These are phyloP conservation scores for Meganola albula DNA, from an alignment of 2,888 invertebrate species.

Conservation along the genomic window DNA sequence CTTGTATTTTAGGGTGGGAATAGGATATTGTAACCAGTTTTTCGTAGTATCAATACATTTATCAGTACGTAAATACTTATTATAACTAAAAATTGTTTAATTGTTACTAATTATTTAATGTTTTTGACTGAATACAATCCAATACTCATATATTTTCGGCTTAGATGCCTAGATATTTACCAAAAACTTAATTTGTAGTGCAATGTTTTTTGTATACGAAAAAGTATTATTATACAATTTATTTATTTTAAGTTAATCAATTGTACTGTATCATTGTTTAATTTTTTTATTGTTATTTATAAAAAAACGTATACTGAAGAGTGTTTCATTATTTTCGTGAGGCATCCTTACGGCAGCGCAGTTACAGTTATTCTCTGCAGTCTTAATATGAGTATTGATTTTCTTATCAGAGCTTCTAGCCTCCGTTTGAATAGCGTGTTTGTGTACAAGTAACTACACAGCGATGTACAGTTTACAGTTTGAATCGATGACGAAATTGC, in stretches of 20 bases:
- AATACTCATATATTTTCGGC: no score
- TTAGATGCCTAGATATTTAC: no score
- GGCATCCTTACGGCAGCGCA: not conserved
- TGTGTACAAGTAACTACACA: no score
- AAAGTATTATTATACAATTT: conserved; percentile 15
- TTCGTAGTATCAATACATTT: conserved; percentile 32
- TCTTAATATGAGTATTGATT: conserved; percentile 7
- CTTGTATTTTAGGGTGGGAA: conserved; percentile 35
- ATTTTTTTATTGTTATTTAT: conserved; percentile 25
- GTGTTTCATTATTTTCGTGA: conserved; percentile 15
- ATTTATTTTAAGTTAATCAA: conserved; percentile 20
- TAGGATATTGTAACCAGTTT: conserved; percentile 38
- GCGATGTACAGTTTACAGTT: no score
- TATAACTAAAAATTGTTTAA: no score
- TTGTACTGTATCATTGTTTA: conserved; percentile 17
- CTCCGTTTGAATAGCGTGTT: no score
- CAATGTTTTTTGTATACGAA: conserved; percentile 16
- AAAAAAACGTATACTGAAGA: conserved; percentile 27
- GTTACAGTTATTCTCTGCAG: not conserved
- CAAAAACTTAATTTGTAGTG: no score
- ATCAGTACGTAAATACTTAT: no score
- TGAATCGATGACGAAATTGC: conserved; percentile 8
- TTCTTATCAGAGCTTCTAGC: conserved; percentile 9
- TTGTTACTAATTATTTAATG: no score
- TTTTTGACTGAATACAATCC: no score